Base-by-base conservation (phyloP, 2,888 invertebrate genomes). In the Hydriomena furcata region DNA sequence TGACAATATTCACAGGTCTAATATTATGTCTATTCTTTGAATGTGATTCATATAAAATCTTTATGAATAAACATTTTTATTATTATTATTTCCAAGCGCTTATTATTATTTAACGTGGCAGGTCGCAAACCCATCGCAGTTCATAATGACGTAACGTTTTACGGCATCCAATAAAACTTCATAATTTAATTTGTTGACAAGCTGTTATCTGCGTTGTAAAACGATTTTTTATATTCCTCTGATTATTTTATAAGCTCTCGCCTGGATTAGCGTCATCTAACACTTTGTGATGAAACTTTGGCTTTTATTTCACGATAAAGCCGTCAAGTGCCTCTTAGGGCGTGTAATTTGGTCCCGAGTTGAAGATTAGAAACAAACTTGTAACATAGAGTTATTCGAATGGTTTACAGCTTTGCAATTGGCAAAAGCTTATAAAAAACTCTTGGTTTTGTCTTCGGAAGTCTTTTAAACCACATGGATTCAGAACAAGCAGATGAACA, bases 231-330 rank as follows among this genome's bases (percentile, higher is more conserved):
- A 46, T 46, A 24, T 27, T 25, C 48, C 34, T 7, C 23, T 53
- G 43, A 56, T 56, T 53, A 51, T 53, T 59, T 53, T 51, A 59
- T 49, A 43, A 47, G 37, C 43, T 49, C 37, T 30, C 37, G 24
- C 37, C 13, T 11, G 31, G 55, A 45, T 55, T 54, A 48, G 45
- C 44, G 43, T 46, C 53, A 46, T 46, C 56, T 49, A 52, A 56
- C 52, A 55, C 46, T 53, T 50, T 41, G 25, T 37, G 43, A 47
- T 49, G 55, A 53, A 62, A 63, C 52, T 65, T 62, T 37, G 31
- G 34, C 12, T 57, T 60, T 63, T 59, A 63, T 63, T 58, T 57
- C 49, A 37, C 58, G 60, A 63, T 65, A 63, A 65, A 60, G 52
- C 45, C 57, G 52, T 63, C 62, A 63, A 63, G 60, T 59, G 59